Evolutionary conservation across 1,140 invertebrate genomes (phyloP), one percentile per base, ranked within the genome.

Genomic region (Trachymyrmex cornetzi): DNA sequence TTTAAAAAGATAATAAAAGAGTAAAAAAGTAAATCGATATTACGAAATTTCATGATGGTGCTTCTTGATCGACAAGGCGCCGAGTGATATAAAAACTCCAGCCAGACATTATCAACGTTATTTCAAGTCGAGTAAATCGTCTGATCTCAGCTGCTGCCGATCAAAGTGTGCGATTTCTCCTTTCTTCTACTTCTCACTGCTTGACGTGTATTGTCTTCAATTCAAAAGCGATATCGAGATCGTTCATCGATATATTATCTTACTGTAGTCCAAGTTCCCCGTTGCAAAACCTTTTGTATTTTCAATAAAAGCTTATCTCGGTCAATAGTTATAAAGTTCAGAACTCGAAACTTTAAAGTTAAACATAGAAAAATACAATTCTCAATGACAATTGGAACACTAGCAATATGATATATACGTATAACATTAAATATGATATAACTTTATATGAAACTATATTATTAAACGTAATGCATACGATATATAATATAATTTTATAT

Each of bases 131-230:
- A 87, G 88, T 77, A 87, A 85, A 90, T 79, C 88, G 74, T 72
- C 79, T 66, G 85, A 79, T 79, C 66, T 80, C 57, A 71, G 57
- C 63, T 48, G 74, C 87, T 61, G 77, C 48, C 72, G 88, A 75
- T 67, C 67, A 90, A 89, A 90, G 85, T 55, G 81, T 85, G 55
- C 88, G 77, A 89, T 79, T 90, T 69, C 71, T 90, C 67, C 74
- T 80, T 90, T 87, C 27, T 87, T 80, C 24, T 69, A 88, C 61
- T 67, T 91, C 85, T 77, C 79, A 57, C 55, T 77, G 81, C 81
- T 81, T 80, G 87, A 90, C 89, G 66, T 59, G 90, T 77, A 91
- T 91, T 91, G 90, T 91, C 90, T 91, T 71, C 81, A 66, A 87
- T 91, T 91, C 90, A 89, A 91, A 87, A 80, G 88, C 85, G 82